Evolutionary conservation across 1,140 invertebrate genomes (phyloP).

Genomic region (Neocloeon triangulifer): DNA sequence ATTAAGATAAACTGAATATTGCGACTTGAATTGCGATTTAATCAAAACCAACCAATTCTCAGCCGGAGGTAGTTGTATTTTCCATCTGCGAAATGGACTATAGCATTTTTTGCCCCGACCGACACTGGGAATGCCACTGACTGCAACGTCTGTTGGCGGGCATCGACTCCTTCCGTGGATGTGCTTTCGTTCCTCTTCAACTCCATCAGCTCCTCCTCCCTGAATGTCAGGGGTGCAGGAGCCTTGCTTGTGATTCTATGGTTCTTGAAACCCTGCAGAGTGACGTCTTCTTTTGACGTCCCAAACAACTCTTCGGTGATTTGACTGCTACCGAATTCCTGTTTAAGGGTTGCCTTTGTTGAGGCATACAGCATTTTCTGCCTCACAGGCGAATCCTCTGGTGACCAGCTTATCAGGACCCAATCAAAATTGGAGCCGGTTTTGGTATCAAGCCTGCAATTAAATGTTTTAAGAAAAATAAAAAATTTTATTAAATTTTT

Average conservation of each 20-base stretch:
- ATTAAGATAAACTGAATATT: slow-evolving; percentile 9
- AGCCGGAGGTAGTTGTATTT: slow-evolving; percentile 37
- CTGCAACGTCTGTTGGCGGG: slow-evolving; percentile 73
- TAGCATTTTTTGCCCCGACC: slow-evolving; percentile 47
- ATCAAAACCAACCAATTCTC: slow-evolving; percentile 31
- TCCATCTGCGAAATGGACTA: slow-evolving; percentile 27
- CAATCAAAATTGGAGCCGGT: slow-evolving; percentile 68
- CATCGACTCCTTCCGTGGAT: slow-evolving; percentile 34
- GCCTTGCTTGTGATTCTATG: slow-evolving; percentile 52
- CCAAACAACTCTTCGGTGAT: slow-evolving; percentile 56
- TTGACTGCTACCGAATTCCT: slow-evolving; percentile 75
- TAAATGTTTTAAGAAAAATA: slow-evolving; percentile 9
- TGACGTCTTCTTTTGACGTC: slow-evolving; percentile 46
- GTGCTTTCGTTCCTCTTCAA: slow-evolving; percentile 42
- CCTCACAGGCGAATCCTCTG: slow-evolving; percentile 66
- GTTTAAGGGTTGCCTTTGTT: slow-evolving; percentile 92
- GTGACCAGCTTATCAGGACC: slow-evolving; percentile 87
- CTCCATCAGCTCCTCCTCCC: slow-evolving; percentile 72
- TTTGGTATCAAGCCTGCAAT: slow-evolving; percentile 49
- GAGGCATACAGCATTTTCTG: slow-evolving; percentile 99
- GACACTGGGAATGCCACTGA: slow-evolving; percentile 86
- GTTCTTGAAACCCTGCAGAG: slow-evolving; percentile 54
- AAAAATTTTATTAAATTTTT: background rate
- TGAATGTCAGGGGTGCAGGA: slow-evolving; percentile 67
- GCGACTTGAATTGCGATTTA: no score